Conservation (phyloP, 2,797 vertebrate species). For the Hipposideros larvatus region DNA sequence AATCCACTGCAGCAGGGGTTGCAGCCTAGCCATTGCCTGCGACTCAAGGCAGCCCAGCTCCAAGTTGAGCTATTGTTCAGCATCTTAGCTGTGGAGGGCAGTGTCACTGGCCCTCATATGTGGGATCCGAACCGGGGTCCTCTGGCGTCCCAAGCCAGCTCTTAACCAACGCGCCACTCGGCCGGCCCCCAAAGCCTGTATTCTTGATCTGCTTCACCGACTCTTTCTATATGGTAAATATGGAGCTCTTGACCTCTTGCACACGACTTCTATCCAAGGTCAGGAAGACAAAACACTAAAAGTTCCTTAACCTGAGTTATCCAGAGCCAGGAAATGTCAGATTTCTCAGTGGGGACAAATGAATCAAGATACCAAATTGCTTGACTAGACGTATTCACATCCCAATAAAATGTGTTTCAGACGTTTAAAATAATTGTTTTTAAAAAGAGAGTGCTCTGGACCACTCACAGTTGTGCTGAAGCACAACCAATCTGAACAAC, state of each 20-base stretch:
- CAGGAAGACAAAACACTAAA: neutral
- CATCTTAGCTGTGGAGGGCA: no score
- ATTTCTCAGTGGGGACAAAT: neutral
- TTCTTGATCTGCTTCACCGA: neutral
- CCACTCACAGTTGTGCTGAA: neutral
- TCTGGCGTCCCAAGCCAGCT: no score
- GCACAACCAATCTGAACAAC: fast-evolving
- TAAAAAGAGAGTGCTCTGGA: neutral
- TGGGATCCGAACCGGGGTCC: no score
- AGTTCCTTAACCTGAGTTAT: neutral
- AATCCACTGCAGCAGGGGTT: no score
- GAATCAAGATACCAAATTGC: neutral
- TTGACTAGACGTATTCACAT: neutral
- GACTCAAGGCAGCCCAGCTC: no score
- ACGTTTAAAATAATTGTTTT: neutral
- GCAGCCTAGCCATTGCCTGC: no score
- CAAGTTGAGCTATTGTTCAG: no score
- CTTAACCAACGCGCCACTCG: no score
- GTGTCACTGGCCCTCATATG: no score
- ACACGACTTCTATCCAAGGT: neutral
- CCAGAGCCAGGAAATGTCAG: neutral
- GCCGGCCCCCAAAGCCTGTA: neutral
- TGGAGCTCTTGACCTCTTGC: neutral
- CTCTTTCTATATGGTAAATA: neutral
- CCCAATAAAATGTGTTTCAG: neutral